phyloP scores from a whole-genome alignment of 2,113 vertebrate species.

The Equus przewalskii region DNA sequence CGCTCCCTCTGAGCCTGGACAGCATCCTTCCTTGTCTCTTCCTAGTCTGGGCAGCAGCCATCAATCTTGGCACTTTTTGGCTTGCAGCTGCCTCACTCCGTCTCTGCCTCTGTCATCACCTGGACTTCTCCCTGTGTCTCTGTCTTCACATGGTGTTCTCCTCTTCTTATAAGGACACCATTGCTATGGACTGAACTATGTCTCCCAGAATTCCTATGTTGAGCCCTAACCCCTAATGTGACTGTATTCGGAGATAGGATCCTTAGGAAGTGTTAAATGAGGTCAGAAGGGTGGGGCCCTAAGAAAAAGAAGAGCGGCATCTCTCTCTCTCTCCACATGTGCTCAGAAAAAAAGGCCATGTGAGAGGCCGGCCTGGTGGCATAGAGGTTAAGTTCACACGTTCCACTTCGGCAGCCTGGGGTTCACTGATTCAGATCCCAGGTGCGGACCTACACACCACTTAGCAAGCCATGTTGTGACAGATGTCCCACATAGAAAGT shows the following conservation, averaged over 20 bases:
- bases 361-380: no score
- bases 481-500: no score
- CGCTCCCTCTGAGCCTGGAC: rapidly evolving
- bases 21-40: no score
- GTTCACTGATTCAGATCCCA: no score
- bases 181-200: neutral
- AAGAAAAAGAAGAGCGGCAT: neutral
- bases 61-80: neutral
- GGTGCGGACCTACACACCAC: no score
- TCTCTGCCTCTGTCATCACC: neutral
- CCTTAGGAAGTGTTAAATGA: neutral
- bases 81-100: no score
- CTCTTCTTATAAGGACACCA: neutral
- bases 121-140: neutral
- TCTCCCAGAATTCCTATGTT: neutral
- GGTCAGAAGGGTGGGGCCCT: neutral
- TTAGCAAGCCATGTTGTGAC: no score
- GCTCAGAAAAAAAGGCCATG: neutral
- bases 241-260: neutral
- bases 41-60: neutral
- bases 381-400: no score
- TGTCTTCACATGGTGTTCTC: neutral
- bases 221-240: neutral
- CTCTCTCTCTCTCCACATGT: neutral
- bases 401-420: no score